These are phyloP conservation scores for Prinia subflava DNA, from an alignment of 2,113 vertebrate species.

Conservation along the genomic window DNA sequence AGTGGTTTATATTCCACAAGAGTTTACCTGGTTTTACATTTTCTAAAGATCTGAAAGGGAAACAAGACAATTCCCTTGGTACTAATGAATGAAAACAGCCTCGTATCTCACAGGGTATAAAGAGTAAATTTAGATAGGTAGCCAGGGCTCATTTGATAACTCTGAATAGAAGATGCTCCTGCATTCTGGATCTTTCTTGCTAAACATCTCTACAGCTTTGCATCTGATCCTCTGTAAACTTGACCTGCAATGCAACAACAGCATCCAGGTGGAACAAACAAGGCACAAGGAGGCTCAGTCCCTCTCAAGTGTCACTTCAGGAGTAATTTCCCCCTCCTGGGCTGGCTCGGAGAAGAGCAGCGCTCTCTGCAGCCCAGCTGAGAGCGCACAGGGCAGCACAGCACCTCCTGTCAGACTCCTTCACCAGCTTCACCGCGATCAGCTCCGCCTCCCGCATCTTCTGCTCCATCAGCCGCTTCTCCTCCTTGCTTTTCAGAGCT, in stretches of 20 bases:
- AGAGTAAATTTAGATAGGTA: background rate
- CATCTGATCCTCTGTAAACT: background rate
- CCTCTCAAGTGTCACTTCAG: background rate
- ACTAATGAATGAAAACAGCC: background rate
- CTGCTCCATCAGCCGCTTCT: slow-evolving; percentile 91
- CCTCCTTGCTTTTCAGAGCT: slow-evolving; percentile 89
- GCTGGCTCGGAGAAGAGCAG: background rate
- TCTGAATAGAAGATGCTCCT: background rate
- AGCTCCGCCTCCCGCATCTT: slow-evolving; percentile 92
- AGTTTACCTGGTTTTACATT: background rate
- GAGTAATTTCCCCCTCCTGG: background rate
- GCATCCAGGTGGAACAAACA: background rate
- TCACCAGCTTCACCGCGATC: slow-evolving; percentile 88
- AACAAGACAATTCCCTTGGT: background rate
- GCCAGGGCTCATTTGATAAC: background rate
- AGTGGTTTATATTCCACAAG: background rate
- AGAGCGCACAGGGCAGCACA: background rate
- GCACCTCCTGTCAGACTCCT: slow-evolving; percentile 92
- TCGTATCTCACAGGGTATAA: background rate
- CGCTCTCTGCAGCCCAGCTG: background rate
- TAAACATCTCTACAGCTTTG: background rate
- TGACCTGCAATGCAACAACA: background rate
- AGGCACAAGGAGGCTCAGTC: background rate
- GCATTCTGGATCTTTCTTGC: background rate
- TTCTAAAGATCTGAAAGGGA: background rate